Evolutionary conservation across 2,113 vertebrate species (phyloP), one percentile per base, ranked within the genome.

Genomic region (Oenanthe melanoleuca): DNA sequence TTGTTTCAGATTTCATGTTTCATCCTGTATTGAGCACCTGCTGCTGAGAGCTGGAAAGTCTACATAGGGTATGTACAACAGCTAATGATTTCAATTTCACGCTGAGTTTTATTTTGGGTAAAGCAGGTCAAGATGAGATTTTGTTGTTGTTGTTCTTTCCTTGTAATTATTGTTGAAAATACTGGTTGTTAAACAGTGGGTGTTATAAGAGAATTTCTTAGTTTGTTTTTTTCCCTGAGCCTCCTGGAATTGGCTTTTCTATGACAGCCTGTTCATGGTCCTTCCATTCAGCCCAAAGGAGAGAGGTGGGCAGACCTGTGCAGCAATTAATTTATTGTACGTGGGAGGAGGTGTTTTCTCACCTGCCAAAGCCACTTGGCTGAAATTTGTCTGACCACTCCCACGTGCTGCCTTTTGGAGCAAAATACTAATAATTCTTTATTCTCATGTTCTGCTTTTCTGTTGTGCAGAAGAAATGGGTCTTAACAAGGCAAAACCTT

Each of bases 1-100:
- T 92, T 44, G 12, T 97, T 97, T 74, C 96, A 97, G 97, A 59
- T 94, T 96, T 90, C 60, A 94, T 95, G 93, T 86, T 93, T 83
- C 82, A 29, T 77, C 71, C 75, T 59, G 26, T 33, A 2, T 61
- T 44, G 82, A 81, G n/a, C 83, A 75, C n/a, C 71, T 80, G 63
- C 87, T 94, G 65, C 91, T 95, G 89, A 96, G 94, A 96, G 73
- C 96, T 97, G 96, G 93, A 96, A 96, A 87, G 73, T 77, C 89
- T 66, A 42, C 64, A 60, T 92, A 83, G 92, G 96, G 97, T 97
- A 93, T 5, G 84, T 93, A 45, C 34, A 55, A 19, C 18, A 70
- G 12, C 38, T 60, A 5, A 16, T 61, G 25, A 50, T 75, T 88
- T 53, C 38, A 11, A 1, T 92, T 80, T 24, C 12, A 13, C 24